phyloP scores from a whole-genome alignment of 2,797 vertebrate genomes.

The Xiphophorus birchmanni region DNA sequence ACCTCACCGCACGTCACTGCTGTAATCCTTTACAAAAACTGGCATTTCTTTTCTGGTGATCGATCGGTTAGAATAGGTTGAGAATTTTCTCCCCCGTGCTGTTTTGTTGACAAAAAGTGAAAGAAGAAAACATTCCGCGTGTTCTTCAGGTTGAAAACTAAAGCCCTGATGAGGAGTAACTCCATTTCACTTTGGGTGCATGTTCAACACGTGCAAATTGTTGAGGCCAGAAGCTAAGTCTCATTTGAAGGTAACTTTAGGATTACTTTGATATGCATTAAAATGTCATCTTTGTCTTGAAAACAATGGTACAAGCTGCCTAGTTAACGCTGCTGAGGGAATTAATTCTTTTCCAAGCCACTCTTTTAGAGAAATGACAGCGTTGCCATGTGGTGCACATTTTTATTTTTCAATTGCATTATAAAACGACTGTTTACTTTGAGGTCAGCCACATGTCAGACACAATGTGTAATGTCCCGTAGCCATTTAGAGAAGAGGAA shows the following conservation, averaged over 20 bases:
- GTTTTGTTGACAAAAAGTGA: neutral
- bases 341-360: neutral
- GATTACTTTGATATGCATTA: neutral
- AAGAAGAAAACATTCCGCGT: neutral
- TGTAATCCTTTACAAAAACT: neutral
- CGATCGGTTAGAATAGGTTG: neutral
- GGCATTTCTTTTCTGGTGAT: neutral
- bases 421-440: neutral
- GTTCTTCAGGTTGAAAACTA: neutral
- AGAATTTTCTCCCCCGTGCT: neutral
- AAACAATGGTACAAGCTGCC: neutral
- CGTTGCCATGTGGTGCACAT: neutral
- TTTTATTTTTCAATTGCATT: neutral
- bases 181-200: neutral
- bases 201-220: neutral
- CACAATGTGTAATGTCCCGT: conserved; percentile 16
- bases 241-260: neutral
- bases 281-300: neutral
- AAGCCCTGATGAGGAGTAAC: neutral
- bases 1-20: no score
- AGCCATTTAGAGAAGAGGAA: conserved; percentile 37
- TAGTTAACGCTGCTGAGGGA: neutral
- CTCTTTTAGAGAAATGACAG: neutral
- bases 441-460: conserved; percentile 3
- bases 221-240: neutral